Evolutionary conservation across 2,888 invertebrate genomes (phyloP).

Genomic region (Troides oblongomaculatus): DNA sequence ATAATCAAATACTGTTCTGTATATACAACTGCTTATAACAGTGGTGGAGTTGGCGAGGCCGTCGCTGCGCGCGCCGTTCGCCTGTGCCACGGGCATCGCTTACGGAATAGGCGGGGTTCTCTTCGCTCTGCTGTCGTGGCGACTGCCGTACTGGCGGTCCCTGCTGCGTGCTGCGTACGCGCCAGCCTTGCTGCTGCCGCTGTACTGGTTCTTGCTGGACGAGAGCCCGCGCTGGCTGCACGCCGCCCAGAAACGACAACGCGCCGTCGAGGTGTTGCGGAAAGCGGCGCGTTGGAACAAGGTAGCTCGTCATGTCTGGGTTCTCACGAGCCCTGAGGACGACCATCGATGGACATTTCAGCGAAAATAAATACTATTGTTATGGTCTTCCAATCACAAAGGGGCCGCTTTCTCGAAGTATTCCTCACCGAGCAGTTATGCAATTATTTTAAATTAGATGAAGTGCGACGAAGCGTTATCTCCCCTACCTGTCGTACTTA

Average conservation of each 20-base stretch:
- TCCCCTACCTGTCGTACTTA: too few relatives aligned
- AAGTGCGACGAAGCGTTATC: too few relatives aligned
- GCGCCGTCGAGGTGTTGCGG: conserved; percentile 79
- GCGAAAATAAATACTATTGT: too few relatives aligned
- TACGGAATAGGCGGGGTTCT: conserved; percentile 80
- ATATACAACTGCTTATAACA: conserved; percentile 33
- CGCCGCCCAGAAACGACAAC: conserved; percentile 77
- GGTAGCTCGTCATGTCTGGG: conserved; percentile 41
- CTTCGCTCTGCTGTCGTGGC: conserved; percentile 59
- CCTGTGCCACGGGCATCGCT: conserved; percentile 64
- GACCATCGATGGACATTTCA: too few relatives aligned
- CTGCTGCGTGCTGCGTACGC: conserved; percentile 83
- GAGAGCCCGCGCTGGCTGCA: conserved; percentile 89
- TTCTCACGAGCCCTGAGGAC: too few relatives aligned
- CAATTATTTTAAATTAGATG: too few relatives aligned
- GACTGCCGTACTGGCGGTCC: conserved; percentile 83
- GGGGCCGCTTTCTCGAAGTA: too few relatives aligned
- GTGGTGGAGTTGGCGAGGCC: conserved; percentile 67
- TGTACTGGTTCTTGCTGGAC: conserved; percentile 84
- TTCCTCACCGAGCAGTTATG: too few relatives aligned
- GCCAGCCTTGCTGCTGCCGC: conserved; percentile 83
- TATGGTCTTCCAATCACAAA: too few relatives aligned
- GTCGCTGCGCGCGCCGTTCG: conserved; percentile 62
- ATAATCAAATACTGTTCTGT: too few relatives aligned
- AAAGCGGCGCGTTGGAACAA: conserved; percentile 84